phyloP scores from a whole-genome alignment of 2,113 vertebrate genomes.

The Trichomycterus rosablanca region DNA sequence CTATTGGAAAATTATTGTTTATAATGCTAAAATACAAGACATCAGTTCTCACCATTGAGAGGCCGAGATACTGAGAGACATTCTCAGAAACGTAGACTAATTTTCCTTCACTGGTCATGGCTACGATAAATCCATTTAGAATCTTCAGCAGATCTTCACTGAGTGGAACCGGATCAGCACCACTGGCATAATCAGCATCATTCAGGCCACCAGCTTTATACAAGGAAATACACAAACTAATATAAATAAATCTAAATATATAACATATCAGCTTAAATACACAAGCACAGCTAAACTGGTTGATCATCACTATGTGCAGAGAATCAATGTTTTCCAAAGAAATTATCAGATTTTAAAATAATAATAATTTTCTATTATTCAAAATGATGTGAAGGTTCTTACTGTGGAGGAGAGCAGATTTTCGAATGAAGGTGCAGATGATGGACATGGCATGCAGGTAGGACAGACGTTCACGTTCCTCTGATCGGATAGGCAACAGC shows the following conservation, averaged over 20 bases:
- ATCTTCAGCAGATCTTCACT: conserved; percentile 66
- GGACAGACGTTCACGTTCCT: conserved; percentile 76
- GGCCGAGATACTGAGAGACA: conserved; percentile 70
- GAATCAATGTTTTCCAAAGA: too few relatives aligned
- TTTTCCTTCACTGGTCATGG: conserved; percentile 59
- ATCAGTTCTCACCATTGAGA: too few relatives aligned
- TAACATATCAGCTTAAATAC: background rate
- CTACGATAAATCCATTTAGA: conserved; percentile 75
- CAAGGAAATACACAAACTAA: conserved; percentile 23
- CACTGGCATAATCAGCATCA: background rate
- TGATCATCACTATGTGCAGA: too few relatives aligned
- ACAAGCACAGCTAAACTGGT: too few relatives aligned
- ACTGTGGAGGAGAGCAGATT: conserved; percentile 59
- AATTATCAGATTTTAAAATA: too few relatives aligned
- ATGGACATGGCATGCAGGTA: conserved; percentile 83
- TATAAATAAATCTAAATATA: background rate
- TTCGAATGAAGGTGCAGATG: conserved; percentile 73
- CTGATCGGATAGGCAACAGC: conserved; percentile 67
- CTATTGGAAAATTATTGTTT: too few relatives aligned
- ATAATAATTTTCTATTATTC: too few relatives aligned
- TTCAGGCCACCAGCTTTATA: conserved; percentile 37
- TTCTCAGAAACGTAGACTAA: conserved; percentile 79
- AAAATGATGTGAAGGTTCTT: too few relatives aligned
- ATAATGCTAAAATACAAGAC: too few relatives aligned
- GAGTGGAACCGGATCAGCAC: conserved; percentile 23